phyloP scores from a whole-genome alignment of 2,888 invertebrate species.

The Exocentrus adspersus region DNA sequence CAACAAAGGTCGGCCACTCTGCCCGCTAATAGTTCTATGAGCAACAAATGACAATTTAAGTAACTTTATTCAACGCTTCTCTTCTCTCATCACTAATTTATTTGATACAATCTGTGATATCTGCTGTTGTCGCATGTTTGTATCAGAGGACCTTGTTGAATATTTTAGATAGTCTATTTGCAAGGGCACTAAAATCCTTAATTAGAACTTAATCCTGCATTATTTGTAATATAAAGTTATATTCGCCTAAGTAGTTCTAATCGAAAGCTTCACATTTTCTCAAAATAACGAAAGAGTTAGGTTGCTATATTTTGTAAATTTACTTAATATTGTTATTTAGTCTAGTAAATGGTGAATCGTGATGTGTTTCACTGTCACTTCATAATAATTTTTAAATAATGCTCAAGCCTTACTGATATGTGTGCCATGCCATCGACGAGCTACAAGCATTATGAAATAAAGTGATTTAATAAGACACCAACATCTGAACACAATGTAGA shows the following conservation, averaged over 20 bases:
- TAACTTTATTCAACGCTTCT: slow-evolving; percentile 32
- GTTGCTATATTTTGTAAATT: slow-evolving; percentile 8
- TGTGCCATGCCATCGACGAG: not conserved
- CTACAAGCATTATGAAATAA: not conserved
- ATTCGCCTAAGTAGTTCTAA: slow-evolving; percentile 18
- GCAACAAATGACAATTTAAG: slow-evolving; percentile 63
- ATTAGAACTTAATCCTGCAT: slow-evolving; percentile 27
- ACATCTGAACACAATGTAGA: not conserved
- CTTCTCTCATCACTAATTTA: slow-evolving; percentile 43
- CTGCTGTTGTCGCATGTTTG: slow-evolving; percentile 32
- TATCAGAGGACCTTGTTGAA: slow-evolving; percentile 38
- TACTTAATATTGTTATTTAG: slow-evolving; percentile 17
- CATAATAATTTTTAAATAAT: not conserved
- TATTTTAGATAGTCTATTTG: slow-evolving; percentile 43
- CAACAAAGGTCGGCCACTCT: slow-evolving; percentile 88
- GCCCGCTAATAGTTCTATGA: slow-evolving; percentile 84
- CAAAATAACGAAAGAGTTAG: slow-evolving; percentile 1
- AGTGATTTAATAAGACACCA: not conserved
- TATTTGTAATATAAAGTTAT: slow-evolving; percentile 26
- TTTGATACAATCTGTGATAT: slow-evolving; percentile 41
- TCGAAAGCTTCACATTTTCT: slow-evolving; percentile 17
- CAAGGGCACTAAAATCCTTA: slow-evolving; percentile 43
- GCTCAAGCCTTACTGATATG: not conserved
- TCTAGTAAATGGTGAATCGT: slow-evolving; percentile 18
- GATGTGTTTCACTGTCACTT: not conserved